Conservation (phyloP, 2,888 invertebrate species). For the Catocala nupta region DNA sequence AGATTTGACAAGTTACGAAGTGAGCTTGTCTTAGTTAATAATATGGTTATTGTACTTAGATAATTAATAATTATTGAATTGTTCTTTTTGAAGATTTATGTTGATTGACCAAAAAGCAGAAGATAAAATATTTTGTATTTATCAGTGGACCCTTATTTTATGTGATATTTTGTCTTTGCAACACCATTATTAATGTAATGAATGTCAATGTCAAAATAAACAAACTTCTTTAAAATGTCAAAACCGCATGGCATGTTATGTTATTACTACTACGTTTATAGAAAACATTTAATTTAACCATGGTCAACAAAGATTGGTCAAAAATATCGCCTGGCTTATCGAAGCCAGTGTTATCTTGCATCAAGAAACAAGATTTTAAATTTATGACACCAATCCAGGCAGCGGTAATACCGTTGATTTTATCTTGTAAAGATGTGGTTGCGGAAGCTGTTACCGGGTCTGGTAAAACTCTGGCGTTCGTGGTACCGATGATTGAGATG, state of each 20-base stretch:
- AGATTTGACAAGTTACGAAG: no score
- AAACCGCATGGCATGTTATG: conserved; percentile 47
- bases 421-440: conserved; percentile 97
- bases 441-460: conserved; percentile 99
- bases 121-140: no score
- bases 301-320: conserved; percentile 81
- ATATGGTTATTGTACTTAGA: no score
- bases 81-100: no score
- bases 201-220: conserved; percentile 38
- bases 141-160: not conserved
- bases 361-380: conserved; percentile 84
- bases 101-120: no score
- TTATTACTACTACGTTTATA: not conserved
- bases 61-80: no score
- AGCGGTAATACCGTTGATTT: conserved; percentile 95
- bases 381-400: conserved; percentile 91
- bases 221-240: conserved; percentile 43
- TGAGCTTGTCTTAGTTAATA: no score
- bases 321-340: conserved; percentile 80
- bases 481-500: conserved; percentile 96
- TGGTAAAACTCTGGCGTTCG: conserved; percentile 98
- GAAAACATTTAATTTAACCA: conserved; percentile 45
- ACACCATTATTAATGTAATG: conserved; percentile 26
- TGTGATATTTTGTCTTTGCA: not conserved
- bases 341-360: conserved; percentile 80